phyloP scores from a whole-genome alignment of 2,797 vertebrate species.

The Bucorvus abyssinicus region DNA sequence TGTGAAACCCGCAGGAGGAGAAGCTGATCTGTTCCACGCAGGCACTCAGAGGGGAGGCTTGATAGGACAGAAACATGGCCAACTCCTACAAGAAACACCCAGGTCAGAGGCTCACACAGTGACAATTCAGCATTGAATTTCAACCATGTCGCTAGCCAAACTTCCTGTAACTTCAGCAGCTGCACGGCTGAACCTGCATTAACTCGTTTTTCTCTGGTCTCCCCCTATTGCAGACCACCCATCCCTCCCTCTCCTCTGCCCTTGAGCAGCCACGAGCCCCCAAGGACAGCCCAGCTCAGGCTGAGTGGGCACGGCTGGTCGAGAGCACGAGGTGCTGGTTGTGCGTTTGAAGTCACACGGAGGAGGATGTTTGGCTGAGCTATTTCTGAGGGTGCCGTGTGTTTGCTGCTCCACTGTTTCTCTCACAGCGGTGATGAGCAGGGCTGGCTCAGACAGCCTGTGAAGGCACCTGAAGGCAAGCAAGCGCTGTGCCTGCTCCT shows the following conservation, averaged over 20 bases:
- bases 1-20: background rate
- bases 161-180: background rate
- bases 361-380: background rate
- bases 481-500: background rate
- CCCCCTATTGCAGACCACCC: background rate
- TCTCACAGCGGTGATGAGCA: background rate
- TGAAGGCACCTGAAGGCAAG: background rate
- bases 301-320: fast-evolving
- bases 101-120: background rate
- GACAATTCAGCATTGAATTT: background rate
- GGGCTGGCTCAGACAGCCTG: background rate
- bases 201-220: background rate
- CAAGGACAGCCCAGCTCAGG: too few species aligned
- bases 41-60: background rate
- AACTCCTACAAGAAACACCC: background rate
- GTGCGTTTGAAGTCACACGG: fast-evolving
- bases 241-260: background rate
- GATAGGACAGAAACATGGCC: background rate
- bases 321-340: fast-evolving
- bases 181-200: background rate
- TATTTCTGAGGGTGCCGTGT: fast-evolving
- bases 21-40: background rate
- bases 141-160: background rate
- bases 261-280: fast-evolving
- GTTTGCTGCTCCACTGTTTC: background rate